Evolutionary conservation across 2,113 vertebrate species (phyloP).

Genomic region (Corythoichthys haematopterus): DNA sequence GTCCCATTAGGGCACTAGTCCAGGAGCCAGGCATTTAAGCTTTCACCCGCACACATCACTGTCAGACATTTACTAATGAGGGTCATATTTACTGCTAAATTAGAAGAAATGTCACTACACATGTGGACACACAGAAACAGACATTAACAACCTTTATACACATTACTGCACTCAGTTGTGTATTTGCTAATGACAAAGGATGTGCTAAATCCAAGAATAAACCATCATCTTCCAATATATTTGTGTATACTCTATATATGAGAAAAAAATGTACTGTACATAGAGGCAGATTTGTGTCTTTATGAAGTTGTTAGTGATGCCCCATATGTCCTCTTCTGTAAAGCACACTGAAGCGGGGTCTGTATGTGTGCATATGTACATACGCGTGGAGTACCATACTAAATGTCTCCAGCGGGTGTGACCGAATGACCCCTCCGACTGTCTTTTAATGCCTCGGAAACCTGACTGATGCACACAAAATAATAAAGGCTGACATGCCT

Average conservation of each 20-base stretch:
- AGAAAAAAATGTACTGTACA: conserved; percentile 50
- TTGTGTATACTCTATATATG: conserved; percentile 3
- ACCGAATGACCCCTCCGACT: conserved; percentile 46
- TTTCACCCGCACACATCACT: conserved; percentile 83
- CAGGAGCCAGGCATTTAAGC: conserved; percentile 70
- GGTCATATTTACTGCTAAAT: conserved; percentile 83
- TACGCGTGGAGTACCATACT: conserved; percentile 43
- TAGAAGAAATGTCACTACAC: conserved; percentile 90
- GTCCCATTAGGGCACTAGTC: conserved; percentile 70
- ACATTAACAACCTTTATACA: conserved; percentile 5
- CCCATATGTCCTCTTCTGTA: conserved; percentile 58
- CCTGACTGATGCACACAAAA: conserved; percentile 33
- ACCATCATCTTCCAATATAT: too few relatives aligned
- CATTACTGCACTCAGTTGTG: background rate
- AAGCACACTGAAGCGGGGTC: conserved; percentile 44
- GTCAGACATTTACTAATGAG: conserved; percentile 87
- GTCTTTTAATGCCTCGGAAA: conserved; percentile 51
- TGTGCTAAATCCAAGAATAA: background rate
- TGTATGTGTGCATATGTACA: conserved; percentile 21
- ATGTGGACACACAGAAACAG: conserved; percentile 19
- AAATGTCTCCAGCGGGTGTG: conserved; percentile 46
- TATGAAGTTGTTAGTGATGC: conserved; percentile 68
- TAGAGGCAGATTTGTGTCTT: conserved; percentile 56
- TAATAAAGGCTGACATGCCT: conserved; percentile 25
- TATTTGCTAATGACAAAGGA: background rate